Conservation (phyloP, 1,140 invertebrate species). For the Leptestheria dahalacensis region DNA sequence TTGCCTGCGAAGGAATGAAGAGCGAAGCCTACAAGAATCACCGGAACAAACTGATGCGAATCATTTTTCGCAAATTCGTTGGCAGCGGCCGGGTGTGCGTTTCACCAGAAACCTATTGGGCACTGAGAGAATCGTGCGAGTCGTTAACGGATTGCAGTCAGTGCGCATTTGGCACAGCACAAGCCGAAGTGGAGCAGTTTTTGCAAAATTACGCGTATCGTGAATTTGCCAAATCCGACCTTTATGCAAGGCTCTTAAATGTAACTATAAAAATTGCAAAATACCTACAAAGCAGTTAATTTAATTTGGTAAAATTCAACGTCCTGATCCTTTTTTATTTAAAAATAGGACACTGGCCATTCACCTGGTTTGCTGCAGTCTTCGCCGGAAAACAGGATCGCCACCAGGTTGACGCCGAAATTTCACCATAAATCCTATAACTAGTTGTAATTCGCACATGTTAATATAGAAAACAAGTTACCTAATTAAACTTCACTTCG, state of each 20-base stretch:
- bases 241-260: too few relatives aligned
- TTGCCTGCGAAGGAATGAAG: background rate
- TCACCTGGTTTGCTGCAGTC: background rate
- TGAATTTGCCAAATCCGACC: too few relatives aligned
- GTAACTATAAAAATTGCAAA: too few relatives aligned
- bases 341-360: too few relatives aligned
- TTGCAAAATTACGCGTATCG: background rate
- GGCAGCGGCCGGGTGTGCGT: background rate
- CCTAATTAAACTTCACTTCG: too few relatives aligned
- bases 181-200: background rate
- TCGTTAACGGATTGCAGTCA: background rate
- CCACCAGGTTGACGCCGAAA: too few relatives aligned
- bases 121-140: background rate
- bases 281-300: too few relatives aligned
- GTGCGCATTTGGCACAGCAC: background rate
- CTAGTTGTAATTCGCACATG: too few relatives aligned
- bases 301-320: too few relatives aligned
- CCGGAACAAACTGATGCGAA: background rate
- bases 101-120: background rate
- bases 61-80: background rate
- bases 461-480: too few relatives aligned
- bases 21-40: background rate
- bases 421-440: too few relatives aligned
- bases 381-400: background rate
- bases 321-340: too few relatives aligned